Conservation (phyloP, 2,113 vertebrate genomes). For the Sander lucioperca region DNA sequence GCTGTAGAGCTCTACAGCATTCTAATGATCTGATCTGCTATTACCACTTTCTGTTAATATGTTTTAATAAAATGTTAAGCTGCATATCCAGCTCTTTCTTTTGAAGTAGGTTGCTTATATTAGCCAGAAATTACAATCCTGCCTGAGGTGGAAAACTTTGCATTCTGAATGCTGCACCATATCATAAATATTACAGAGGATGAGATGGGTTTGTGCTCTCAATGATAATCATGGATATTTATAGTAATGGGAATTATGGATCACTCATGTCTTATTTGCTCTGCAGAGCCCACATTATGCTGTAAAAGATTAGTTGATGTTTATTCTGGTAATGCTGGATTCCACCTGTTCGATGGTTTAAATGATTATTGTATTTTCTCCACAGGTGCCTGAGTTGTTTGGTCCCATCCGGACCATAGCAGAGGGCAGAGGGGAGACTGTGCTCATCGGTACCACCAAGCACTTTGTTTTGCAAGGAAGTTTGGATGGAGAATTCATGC, state of each 20-base stretch:
- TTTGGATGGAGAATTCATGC: slow-evolving; percentile 90
- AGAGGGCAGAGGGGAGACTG: slow-evolving; percentile 91
- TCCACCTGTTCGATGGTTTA: slow-evolving; percentile 1
- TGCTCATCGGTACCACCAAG: slow-evolving; percentile 96
- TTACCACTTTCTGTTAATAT: background rate
- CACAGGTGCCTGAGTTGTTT: slow-evolving; percentile 94
- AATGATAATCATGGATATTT: slow-evolving; percentile 44
- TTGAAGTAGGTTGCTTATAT: slow-evolving; percentile 38
- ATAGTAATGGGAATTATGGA: background rate
- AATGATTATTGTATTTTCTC: background rate
- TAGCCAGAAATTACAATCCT: slow-evolving; percentile 25
- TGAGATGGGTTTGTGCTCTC: slow-evolving; percentile 30
- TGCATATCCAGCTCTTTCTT: slow-evolving; percentile 11
- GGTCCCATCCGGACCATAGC: slow-evolving; percentile 96
- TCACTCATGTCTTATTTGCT: slow-evolving; percentile 26
- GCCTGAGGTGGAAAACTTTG: slow-evolving; percentile 30
- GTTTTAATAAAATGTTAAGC: slow-evolving; percentile 35
- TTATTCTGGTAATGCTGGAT: slow-evolving; percentile 1
- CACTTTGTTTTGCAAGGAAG: slow-evolving; percentile 95
- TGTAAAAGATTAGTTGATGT: background rate
- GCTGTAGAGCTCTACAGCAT: background rate
- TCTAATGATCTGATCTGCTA: slow-evolving; percentile 4
- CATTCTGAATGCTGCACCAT: slow-evolving; percentile 24
- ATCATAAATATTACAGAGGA: slow-evolving; percentile 62
- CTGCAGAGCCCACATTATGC: background rate